Base-by-base conservation (phyloP, 2,113 vertebrate genomes). In the Andinoacara biseriatus region DNA sequence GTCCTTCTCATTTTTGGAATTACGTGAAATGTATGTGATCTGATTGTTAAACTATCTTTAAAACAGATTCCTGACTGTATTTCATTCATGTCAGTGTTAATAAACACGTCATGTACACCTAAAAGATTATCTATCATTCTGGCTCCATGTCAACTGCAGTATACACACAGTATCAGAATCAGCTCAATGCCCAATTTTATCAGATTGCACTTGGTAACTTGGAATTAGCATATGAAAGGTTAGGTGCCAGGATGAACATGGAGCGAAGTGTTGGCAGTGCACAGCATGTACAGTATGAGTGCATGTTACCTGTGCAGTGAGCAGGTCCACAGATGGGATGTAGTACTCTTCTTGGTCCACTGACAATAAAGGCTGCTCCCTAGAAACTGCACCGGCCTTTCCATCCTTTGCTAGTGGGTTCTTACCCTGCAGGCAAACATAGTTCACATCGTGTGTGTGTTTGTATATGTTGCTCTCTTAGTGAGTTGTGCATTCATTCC, bases 241-340 rank as follows among this genome's bases (percentile, higher is more conserved):
- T 26, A 67, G 15, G 22, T 26, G 40, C 22, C 10, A 29, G 22
- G 63, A 26, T 18, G 9, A 17, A 4, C 2, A n/a, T 20, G 65
- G 13, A 9, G 22, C 20, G 40, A 10, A 69, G 52, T 10, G 4
- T 18, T 3, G 29, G 29, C 5, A 52, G 49, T 38, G 10, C 14
- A 4, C 24, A 13, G 17, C 13, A 18, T 58, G 2, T 11, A n/a
- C n/a, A n/a, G n/a, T n/a, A 9, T n/a, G 18, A 77, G 0, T 35
- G 31, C 3, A 56, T 7, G 2, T 62, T 83, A 99, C 98, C 97
- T 99, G 98, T 10, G 98, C 98, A 5, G 98, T 99, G 24, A 99
- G 97, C 57, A 99, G 97, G 94, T 99, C 97, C 2, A 99, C 97
- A 15, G 97, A 98, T 7, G 98, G 98, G 85, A 99, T 98, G 89